Evolutionary conservation across 2,888 invertebrate genomes (phyloP), one percentile per base, ranked within the genome.

Genomic region (Cerastis rubricosa): DNA sequence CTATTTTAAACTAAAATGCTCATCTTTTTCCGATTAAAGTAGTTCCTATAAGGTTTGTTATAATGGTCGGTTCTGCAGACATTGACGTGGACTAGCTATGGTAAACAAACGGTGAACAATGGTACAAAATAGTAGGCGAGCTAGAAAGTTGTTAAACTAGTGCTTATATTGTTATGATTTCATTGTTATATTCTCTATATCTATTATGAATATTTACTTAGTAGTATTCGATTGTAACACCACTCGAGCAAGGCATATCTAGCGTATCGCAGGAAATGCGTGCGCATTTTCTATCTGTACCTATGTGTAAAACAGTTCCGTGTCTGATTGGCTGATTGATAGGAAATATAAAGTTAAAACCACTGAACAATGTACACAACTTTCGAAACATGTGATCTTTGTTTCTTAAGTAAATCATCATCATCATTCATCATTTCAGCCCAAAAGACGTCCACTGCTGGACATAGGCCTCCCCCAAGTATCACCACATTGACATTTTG

Each of bases 101-200:
- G 66, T 73, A 83, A 87, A 85, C 63, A 76, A 87, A 54, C 45
- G 63, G 40, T 54, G 85, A 78, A 87, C 86, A 86, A 80, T 87
- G 76, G 78, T 67, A 80, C 76, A 75, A 73, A 84, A 86, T 78
- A 70, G 73, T 77, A 74, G 49, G 45, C 61, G 49, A 71, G 67
- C 47, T 85, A 80, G 88, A 86, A 86, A 87, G 84, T 86, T 75
- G 84, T 84, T 61, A 47, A 59, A 68, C 70, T 29, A 76, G 71
- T 35, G 64, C 47, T 66, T 57, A 82, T 65, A 78, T 78, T 83
- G 80, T 83, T 85, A 80, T 80, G 69, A 83, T 80, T 85, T 78
- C 80, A 85, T 87, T 83, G 76, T 83, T 74, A 74, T 68, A 74
- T 66, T 78, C 59, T 85, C 68, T 83, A 51, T 82, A 80, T 71